phyloP scores from a whole-genome alignment of 2,113 vertebrate genomes.

The Alces alces region DNA sequence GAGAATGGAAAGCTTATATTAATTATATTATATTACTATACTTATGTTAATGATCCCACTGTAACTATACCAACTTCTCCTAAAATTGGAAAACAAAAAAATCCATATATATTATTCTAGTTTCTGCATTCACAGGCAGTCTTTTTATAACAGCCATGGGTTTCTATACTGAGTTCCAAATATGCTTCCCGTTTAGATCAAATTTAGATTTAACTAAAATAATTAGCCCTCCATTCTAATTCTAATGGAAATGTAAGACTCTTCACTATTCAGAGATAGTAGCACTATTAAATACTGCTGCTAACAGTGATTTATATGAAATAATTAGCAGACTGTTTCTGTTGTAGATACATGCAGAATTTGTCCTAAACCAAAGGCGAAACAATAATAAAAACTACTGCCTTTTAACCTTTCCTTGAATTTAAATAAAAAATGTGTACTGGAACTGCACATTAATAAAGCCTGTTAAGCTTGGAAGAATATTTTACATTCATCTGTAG shows the following conservation, averaged over 20 bases:
- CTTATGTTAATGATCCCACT: not conserved
- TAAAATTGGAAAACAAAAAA: conserved; percentile 5
- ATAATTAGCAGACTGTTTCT: conserved; percentile 75
- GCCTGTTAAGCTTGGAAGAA: conserved; percentile 77
- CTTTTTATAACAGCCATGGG: conserved; percentile 14
- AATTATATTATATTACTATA: conserved; percentile 35
- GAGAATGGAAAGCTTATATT: conserved; percentile 23
- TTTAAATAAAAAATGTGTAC: conserved; percentile 81
- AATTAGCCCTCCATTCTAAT: conserved; percentile 69
- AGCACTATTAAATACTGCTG: conserved; percentile 46
- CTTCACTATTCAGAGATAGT: conserved; percentile 54
- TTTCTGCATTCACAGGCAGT: not conserved
- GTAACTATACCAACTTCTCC: conserved; percentile 10
- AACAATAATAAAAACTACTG: conserved; percentile 79
- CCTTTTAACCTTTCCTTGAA: conserved; percentile 80
- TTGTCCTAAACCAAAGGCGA: conserved; percentile 80
- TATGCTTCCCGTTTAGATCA: conserved; percentile 51
- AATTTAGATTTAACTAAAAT: conserved; percentile 68
- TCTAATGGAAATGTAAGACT: conserved; percentile 73
- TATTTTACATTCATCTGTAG: conserved; percentile 81
- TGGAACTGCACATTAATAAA: conserved; percentile 80
- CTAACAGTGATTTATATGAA: conserved; percentile 72
- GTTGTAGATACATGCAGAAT: conserved; percentile 69
- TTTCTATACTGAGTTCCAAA: conserved; percentile 51
- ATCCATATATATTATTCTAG: not conserved